phyloP scores from a whole-genome alignment of 2,113 vertebrate species.

The Ginglymostoma cirratum region DNA sequence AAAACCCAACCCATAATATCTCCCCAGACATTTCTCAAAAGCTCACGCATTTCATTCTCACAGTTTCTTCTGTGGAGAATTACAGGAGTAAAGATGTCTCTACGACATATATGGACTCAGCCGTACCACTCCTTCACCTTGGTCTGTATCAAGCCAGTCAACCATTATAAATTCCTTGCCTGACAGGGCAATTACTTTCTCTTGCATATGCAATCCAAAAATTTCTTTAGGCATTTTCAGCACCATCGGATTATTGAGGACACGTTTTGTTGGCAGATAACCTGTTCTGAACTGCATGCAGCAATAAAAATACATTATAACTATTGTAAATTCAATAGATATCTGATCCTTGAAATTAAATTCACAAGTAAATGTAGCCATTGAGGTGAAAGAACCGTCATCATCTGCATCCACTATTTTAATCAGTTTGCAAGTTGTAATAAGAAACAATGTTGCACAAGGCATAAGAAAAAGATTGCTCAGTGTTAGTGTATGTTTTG shows the following conservation, averaged over 20 bases:
- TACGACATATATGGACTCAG: not conserved
- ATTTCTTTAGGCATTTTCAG: not conserved
- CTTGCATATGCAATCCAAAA: not conserved
- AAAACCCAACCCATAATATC: not conserved
- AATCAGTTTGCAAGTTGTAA: not conserved
- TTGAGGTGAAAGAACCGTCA: not conserved
- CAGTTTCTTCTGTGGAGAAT: not conserved
- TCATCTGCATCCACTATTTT: not conserved
- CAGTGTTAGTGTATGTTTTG: not conserved
- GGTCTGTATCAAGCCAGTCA: too few species aligned
- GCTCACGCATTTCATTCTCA: not conserved
- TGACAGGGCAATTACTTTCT: slow-evolving; percentile 25
- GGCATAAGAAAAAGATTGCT: not conserved
- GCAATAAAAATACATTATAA: not conserved
- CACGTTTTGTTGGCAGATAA: not conserved
- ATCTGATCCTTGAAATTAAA: slow-evolving; percentile 13
- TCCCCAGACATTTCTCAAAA: not conserved
- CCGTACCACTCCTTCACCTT: not conserved
- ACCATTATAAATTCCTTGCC: not conserved
- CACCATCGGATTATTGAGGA: not conserved
- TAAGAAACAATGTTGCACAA: not conserved
- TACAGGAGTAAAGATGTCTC: not conserved
- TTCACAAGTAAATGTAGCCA: not conserved
- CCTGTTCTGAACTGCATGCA: not conserved
- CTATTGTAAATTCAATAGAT: not conserved